Percentiles rank a stretch among this genome's conserved stretches.
Evolutionary conservation across 2,113 vertebrate genomes (phyloP).

Genomic region (Butorides virescens): DNA sequence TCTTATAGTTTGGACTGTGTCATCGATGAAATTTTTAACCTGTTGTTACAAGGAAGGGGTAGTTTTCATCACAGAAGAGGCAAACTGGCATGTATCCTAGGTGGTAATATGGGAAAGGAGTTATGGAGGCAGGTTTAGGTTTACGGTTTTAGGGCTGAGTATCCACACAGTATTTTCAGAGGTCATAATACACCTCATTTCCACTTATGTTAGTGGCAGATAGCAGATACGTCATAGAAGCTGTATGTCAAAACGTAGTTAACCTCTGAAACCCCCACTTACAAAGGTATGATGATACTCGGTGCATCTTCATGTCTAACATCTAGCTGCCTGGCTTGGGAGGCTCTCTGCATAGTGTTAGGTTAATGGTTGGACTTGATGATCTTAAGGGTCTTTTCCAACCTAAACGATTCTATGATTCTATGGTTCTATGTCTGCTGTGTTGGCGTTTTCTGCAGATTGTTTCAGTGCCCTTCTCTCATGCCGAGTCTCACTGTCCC

Average conservation of each 20-base stretch:
- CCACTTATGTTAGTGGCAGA: neutral
- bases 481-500: neutral
- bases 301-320: neutral
- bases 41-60: neutral
- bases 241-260: neutral
- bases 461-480: neutral
- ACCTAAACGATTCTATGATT: too few relatives aligned
- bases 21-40: neutral
- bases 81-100: neutral
- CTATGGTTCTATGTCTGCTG: neutral
- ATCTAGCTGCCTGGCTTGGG: neutral
- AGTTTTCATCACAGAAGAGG: neutral
- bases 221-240: fast-evolving
- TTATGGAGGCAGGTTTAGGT: neutral
- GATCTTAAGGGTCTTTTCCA: too few relatives aligned
- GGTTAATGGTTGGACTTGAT: too few relatives aligned
- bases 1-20: neutral
- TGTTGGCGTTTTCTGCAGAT: neutral
- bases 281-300: fast-evolving
- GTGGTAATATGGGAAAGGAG: neutral
- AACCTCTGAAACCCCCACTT: neutral
- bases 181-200: neutral
- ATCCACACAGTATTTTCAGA: neutral
- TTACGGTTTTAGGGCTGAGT: neutral
- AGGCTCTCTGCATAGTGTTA: neutral